Base-by-base conservation (phyloP, 2,797 vertebrate species). In the Holocentrus rufus region DNA sequence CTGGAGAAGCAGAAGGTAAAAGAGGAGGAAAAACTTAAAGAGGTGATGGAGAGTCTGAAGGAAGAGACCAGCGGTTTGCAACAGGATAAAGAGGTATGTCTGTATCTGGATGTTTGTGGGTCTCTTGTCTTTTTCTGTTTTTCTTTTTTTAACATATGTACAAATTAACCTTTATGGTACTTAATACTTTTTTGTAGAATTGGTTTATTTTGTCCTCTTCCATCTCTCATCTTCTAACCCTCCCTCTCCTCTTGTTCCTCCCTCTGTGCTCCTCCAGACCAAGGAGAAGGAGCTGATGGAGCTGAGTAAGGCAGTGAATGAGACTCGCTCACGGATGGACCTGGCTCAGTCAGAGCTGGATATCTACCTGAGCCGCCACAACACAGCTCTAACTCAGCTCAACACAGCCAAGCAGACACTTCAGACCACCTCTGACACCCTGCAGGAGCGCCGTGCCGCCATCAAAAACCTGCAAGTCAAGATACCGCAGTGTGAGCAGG, bases 301-400 rank as follows among this genome's bases (percentile, higher is more conserved):
- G 81, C 92, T 98, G 20, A 98, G 94, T 56, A 97, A 94, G 90
- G 91, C 84, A 0, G 96, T 98, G 76, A 96, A 95, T 9, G 96
- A 98, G 91, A 95, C 96, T 0, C 94, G 95, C 15, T 99, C 97
- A 15, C 93, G 89, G 52, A 95, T 96, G 95, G 96, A 97, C 3
- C 85, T 99, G 0, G 94, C 95, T 5, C 97, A 97, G 34, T 95
- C 96, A 0, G 98, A 99, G 88, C 93, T 99, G 9, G 96, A 98
- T 80, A 95, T 99, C 75, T 97, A 97, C 81, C 94, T 99, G 14
- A 97, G 95, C 86, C 90, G 91, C 42, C 94, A 98, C 86, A 98
- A 96, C 66, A 93, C 90, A 0, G 97, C 97, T 2, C 27, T 98
- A 65, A 94, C 93, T 1, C 95, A 94, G 31, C 90, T 99, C 67